Percentiles rank a stretch among this genome's conserved stretches.
These are phyloP conservation scores for Agrotis segetum DNA, from an alignment of 2,888 invertebrate genomes.

Conservation along the genomic window DNA sequence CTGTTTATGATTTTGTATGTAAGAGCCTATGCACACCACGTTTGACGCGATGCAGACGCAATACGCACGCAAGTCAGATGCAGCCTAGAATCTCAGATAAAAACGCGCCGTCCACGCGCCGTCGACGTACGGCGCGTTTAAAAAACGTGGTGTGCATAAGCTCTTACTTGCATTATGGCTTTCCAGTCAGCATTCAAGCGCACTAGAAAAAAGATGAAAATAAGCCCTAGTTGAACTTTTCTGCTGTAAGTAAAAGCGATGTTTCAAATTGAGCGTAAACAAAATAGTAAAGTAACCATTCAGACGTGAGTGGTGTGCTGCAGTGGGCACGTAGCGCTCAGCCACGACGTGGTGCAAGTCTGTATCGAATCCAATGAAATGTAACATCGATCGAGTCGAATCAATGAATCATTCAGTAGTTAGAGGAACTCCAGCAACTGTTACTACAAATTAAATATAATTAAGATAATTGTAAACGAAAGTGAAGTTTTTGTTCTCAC, in stretches of 20 bases:
- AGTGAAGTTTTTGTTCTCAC: slow-evolving; percentile 52
- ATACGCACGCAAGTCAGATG: no score
- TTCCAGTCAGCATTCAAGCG: not conserved
- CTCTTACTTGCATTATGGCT: not conserved
- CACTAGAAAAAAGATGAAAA: slow-evolving; percentile 8
- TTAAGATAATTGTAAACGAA: slow-evolving; percentile 62
- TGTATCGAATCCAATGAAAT: slow-evolving; percentile 54
- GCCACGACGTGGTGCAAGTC: slow-evolving; percentile 33
- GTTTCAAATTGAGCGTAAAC: slow-evolving; percentile 47
- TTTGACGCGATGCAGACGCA: no score
- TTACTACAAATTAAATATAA: slow-evolving; percentile 55
- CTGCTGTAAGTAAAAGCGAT: slow-evolving; percentile 19
- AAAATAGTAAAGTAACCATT: slow-evolving; percentile 41
- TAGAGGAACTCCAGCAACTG: slow-evolving; percentile 50
- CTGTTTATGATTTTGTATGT: not conserved
- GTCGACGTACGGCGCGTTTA: no score
- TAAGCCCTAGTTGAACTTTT: not conserved
- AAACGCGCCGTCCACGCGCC: no score
- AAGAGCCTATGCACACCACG: no score
- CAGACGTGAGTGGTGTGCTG: slow-evolving; percentile 39
- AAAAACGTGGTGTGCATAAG: no score
- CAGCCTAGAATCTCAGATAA: no score
- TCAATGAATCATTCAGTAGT: slow-evolving; percentile 70
- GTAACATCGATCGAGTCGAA: slow-evolving; percentile 55
- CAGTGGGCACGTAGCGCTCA: slow-evolving; percentile 47